Evolutionary conservation across 2,797 vertebrate species (phyloP), one percentile per base, ranked within the genome.

Genomic region (Pipistrellus nathusii): DNA sequence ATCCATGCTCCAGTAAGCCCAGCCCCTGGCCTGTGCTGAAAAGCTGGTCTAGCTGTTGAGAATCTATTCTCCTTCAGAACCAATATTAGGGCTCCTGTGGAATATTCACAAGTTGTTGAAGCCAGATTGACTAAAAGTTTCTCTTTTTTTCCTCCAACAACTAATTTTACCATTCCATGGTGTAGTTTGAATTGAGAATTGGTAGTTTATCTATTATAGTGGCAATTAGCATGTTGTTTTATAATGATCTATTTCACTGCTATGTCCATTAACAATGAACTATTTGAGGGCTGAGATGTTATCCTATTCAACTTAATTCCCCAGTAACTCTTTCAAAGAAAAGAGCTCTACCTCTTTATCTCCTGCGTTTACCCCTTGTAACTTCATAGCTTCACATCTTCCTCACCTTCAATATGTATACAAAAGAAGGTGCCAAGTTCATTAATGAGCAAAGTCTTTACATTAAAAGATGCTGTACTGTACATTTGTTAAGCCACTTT

Each of bases 181-280:
- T 48, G 21, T 68, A 81, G 38, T 88, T 44, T 84, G 41, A 38
- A 46, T 38, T 51, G 44, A 5, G 14, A 75, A 81, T n/a, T 32
- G 14, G 13, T 71, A 87, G 44, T 86, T 90, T 25, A 64, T 27
- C 15, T 38, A 83, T 68, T 20, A n/a, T 4, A 57, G 73, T 21
- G 53, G 53, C 27, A 82, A 35, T 35, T 77, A 32, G 44, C 25
- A 64, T 35, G 51, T 30, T 76, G n/a, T 48, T 84, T 90, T 62
- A n/a, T 71, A 88, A 53, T 64, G 13, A 71, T 80, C 27, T 73
- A 75, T 91, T 91, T 71, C 71, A 64, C 17, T 87, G 53, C 64
- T 53, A 44, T 86, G 77, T 38, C 66, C 30, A 38, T 2, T 66
- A 85, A 55, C 14, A 71, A 46, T 85, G 59, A 85, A 48, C 30